phyloP scores from a whole-genome alignment of 2,113 vertebrate species.

The Oryzias celebensis region DNA sequence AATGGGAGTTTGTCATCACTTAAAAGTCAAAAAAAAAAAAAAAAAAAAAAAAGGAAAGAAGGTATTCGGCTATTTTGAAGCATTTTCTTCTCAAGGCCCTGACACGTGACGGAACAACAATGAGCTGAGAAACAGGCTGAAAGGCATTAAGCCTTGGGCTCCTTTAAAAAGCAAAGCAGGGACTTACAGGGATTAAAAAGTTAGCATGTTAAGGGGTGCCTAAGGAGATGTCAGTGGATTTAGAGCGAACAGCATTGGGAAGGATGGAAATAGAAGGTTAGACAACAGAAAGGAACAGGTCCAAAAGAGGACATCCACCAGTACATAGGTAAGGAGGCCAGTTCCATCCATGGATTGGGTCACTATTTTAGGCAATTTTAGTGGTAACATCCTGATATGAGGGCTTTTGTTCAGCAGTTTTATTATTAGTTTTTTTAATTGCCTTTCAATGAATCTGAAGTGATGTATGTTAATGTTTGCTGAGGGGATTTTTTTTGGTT shows the following conservation, averaged over 20 bases:
- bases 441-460: no score
- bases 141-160: slow-evolving; percentile 30
- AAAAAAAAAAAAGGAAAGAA: no score
- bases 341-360: neutral
- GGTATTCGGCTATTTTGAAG: slow-evolving; percentile 3
- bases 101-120: neutral
- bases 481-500: no score
- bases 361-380: slow-evolving; percentile 5
- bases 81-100: slow-evolving; percentile 8
- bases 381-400: no score
- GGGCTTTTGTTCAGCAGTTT: no score
- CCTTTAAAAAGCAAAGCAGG: slow-evolving; percentile 38
- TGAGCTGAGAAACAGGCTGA: slow-evolving; percentile 13
- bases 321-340: slow-evolving; percentile 5
- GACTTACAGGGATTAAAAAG: slow-evolving; percentile 55
- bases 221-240: slow-evolving; percentile 45
- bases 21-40: neutral
- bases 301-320: neutral
- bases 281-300: slow-evolving; percentile 5
- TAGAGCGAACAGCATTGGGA: slow-evolving; percentile 15
- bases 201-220: slow-evolving; percentile 53
- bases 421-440: no score
- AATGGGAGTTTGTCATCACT: neutral
- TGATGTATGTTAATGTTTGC: no score
- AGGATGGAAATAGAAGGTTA: slow-evolving; percentile 49